Conservation (phyloP, 1,140 invertebrate genomes). For the Branchinecta lynchi region DNA sequence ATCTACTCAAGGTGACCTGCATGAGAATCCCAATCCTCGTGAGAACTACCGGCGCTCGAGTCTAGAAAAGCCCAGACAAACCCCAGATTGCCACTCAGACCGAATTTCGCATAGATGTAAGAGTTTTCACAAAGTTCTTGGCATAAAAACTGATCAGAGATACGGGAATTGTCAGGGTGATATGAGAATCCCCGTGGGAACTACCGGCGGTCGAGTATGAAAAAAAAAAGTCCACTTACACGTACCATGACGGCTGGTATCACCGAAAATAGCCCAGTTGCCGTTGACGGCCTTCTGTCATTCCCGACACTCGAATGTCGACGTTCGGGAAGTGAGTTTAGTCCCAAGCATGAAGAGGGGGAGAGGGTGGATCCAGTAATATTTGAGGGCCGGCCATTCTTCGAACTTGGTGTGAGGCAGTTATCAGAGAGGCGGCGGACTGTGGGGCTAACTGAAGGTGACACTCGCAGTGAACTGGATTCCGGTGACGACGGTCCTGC, state of each 20-base stretch:
- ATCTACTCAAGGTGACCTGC: too few species aligned
- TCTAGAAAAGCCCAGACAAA: too few species aligned
- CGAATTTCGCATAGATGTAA: too few species aligned
- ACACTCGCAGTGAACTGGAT: slow-evolving; percentile 68
- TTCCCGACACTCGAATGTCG: slow-evolving; percentile 77
- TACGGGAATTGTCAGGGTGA: too few species aligned
- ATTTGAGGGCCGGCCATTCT: slow-evolving; percentile 46
- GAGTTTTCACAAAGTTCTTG: too few species aligned
- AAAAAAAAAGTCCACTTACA: too few species aligned
- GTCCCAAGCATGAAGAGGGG: slow-evolving; percentile 51
- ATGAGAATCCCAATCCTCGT: too few species aligned
- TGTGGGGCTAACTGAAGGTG: slow-evolving; percentile 50
- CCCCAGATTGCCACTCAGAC: too few species aligned
- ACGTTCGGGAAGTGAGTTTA: slow-evolving; percentile 55
- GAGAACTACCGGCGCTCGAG: too few species aligned
- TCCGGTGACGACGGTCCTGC: slow-evolving; percentile 58
- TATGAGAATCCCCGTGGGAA: too few species aligned
- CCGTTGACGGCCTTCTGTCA: slow-evolving; percentile 61
- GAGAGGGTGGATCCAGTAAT: slow-evolving; percentile 66
- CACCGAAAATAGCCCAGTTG: slow-evolving; percentile 61
- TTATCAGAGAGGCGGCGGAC: slow-evolving; percentile 68
- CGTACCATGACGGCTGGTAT: slow-evolving; percentile 19
- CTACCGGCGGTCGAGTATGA: too few species aligned
- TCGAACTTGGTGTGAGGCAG: slow-evolving; percentile 46
- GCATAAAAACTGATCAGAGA: too few species aligned